phyloP scores from a whole-genome alignment of 2,888 invertebrate species.

The Pammene aurita region DNA sequence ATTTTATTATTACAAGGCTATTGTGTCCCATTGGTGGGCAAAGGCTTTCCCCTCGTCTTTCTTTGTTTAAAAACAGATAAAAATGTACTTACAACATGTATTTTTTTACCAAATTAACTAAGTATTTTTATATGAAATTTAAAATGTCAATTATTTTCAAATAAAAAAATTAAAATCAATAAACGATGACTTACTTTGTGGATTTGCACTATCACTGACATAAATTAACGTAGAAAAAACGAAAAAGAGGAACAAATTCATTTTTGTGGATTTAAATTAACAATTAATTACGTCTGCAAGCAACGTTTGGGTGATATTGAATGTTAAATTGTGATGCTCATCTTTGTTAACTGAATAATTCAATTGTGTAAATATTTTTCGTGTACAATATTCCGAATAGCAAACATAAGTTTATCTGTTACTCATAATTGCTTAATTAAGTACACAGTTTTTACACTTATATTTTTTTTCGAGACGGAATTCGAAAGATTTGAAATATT shows the following conservation, averaged over 20 bases:
- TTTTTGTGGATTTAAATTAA: slow-evolving; percentile 2
- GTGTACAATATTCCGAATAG: not conserved
- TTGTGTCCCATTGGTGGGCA: no score
- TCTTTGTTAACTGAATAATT: not conserved
- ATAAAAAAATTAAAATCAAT: no score
- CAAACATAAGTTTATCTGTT: not conserved
- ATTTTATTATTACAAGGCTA: no score
- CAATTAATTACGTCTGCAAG: not conserved
- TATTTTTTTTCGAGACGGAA: not conserved
- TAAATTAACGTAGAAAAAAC: not conserved
- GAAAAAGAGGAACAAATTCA: slow-evolving; percentile 11
- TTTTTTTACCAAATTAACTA: no score
- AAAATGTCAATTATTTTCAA: no score
- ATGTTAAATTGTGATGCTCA: not conserved
- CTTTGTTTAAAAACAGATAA: no score
- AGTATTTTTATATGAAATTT: no score
- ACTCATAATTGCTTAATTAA: slow-evolving; percentile 1
- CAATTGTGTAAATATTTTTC: slow-evolving; percentile 25
- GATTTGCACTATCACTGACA: slow-evolving; percentile 4
- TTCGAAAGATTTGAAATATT: not conserved
- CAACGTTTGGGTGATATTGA: not conserved
- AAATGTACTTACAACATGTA: no score
- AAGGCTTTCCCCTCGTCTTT: no score
- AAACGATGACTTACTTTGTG: slow-evolving; percentile 30
- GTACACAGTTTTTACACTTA: not conserved